A percentile compares a stretch with the other conserved stretches of the same genome.
Conservation (phyloP, 1,140 invertebrate genomes). For the Camponotus vicinus region DNA sequence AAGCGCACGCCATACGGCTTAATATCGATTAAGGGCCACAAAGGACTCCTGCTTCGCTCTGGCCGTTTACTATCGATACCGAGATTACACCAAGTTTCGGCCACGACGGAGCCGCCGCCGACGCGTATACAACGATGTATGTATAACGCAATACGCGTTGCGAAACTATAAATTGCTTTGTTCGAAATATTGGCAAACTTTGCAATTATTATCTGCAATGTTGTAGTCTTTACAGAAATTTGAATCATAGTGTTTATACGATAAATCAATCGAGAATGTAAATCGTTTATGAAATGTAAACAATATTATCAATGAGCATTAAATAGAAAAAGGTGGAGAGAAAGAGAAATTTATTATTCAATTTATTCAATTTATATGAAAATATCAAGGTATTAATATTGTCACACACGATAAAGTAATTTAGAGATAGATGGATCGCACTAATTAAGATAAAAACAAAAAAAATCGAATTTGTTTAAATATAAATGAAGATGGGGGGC, state of each 20-base stretch:
- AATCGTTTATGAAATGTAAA: constrained; percentile 4
- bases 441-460: too few relatives aligned
- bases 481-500: too few relatives aligned
- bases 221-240: neutral
- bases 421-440: too few relatives aligned
- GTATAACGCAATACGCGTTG: neutral
- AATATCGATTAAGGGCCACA: constrained; percentile 70
- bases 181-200: constrained; percentile 29
- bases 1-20: constrained; percentile 54
- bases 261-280: constrained; percentile 12
- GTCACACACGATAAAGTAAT: too few relatives aligned
- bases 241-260: neutral
- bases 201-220: constrained; percentile 3
- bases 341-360: too few relatives aligned
- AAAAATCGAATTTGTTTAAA: too few relatives aligned
- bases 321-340: too few relatives aligned
- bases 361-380: constrained; percentile 8
- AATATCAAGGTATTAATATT: too few relatives aligned
- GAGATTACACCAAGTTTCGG: constrained; percentile 54
- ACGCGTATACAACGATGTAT: neutral
- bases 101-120: neutral
- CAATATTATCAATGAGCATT: neutral
- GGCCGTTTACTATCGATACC: constrained; percentile 30
- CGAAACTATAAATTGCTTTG: constrained; percentile 25
- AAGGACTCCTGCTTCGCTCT: constrained; percentile 49